Conservation (phyloP, 2,888 invertebrate species). For the Neoaliturus tenellus region DNA sequence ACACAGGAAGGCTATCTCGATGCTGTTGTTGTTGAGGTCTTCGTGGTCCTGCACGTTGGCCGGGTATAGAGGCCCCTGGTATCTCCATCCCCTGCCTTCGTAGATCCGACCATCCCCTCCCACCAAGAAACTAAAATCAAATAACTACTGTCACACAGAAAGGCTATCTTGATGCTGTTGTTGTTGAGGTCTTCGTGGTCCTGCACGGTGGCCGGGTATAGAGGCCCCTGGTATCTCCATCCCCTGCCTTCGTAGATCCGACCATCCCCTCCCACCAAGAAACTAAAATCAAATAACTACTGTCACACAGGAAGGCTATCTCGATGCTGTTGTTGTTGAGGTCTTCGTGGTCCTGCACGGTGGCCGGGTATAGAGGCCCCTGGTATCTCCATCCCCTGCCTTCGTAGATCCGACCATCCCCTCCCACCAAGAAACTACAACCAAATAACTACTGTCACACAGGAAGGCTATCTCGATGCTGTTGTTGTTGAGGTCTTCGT, state of each 20-base stretch:
- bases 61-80: not conserved
- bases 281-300: no score
- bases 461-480: no score
- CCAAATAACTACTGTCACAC: no score
- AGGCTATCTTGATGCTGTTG: no score
- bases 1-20: no score
- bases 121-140: not conserved
- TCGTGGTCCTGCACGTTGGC: not conserved
- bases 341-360: not conserved
- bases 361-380: not conserved
- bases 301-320: no score
- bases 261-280: not conserved
- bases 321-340: constrained; percentile 5
- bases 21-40: not conserved
- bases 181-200: not conserved
- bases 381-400: not conserved
- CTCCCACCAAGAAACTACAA: constrained; percentile 1
- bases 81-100: not conserved
- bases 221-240: not conserved
- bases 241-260: not conserved
- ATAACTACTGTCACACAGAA: no score
- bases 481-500: not conserved
- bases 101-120: not conserved
- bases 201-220: not conserved
- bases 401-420: not conserved